Base-by-base conservation (phyloP, 2,888 invertebrate species). In the Pyrrhia umbra region DNA sequence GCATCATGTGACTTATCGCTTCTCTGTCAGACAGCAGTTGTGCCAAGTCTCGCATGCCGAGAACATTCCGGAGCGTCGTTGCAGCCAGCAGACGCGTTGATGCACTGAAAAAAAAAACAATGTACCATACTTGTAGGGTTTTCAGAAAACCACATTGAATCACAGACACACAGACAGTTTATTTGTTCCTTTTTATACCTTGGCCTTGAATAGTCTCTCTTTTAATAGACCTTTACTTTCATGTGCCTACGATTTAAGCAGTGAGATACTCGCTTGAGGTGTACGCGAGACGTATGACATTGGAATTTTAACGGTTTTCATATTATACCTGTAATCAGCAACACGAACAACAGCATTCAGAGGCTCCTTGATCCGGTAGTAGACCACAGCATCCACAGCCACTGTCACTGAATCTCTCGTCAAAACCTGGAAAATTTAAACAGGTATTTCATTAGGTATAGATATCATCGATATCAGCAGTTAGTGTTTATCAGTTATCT, bases 331-430 rank as follows among this genome's bases (percentile, higher is more conserved):
- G 87, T 97, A 97, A 89, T 97, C 97, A 46, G 96, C 96, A 5
- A 97, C 97, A 87, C 95, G 96, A 49, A 97, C 96, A 8, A 97
- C 96, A 0, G 97, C 97, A 85, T 96, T 97, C 13, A 97, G 87
- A 0, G 97, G 97, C 86, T 97, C 97, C 82, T 97, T 97, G 68
- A 97, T 97, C 72, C 97, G 96, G 87, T 98, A 98, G 89, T 97
- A 98, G 39, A 98, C 97, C 0, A 97, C 97, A 0, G 98, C 98
- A 85, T 99, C 98, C 2, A 99, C 99, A 0, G 98, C 98, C 0
- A 99, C 98, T 0, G 99, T 99, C 27, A 99, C 98, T 0, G 98
- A 98, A 90, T 99, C 98, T 92, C 98, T 97, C n/a, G 98, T 98
- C 57, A 99, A 95, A 21, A 97, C 97, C 97, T 97, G 88, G 60